A percentile compares a stretch with the other conserved stretches of the same genome.
phyloP scores from a whole-genome alignment of 2,113 vertebrate species.

The Spea bombifrons region DNA sequence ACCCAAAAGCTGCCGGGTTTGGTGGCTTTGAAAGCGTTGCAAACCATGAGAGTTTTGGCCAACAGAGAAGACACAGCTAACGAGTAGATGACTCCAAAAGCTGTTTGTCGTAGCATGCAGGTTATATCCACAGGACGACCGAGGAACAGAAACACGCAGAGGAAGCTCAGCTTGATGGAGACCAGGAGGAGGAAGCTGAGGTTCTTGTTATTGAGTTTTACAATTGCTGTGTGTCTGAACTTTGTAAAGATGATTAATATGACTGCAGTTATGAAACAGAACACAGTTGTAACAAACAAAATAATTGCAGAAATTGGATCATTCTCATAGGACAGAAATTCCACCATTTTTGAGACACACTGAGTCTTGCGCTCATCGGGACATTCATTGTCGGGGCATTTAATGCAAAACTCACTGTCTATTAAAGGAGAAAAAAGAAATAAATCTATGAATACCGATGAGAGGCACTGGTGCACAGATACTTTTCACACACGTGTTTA shows the following conservation, averaged over 20 bases:
- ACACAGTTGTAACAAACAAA: not conserved
- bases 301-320: not conserved
- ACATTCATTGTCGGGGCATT: constrained; percentile 2
- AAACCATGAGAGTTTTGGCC: not conserved
- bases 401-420: constrained; percentile 7
- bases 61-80: not conserved
- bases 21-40: not conserved
- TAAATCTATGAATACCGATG: too few species aligned
- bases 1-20: not conserved
- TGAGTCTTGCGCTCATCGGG: not conserved
- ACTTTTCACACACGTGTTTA: too few species aligned
- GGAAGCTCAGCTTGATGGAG: too few species aligned
- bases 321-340: constrained; percentile 3
- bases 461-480: too few species aligned
- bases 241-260: not conserved
- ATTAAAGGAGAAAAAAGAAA: too few species aligned
- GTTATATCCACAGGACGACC: not conserved
- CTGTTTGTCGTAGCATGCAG: not conserved
- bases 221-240: not conserved
- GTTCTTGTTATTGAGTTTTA: constrained; percentile 2
- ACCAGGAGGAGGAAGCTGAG: not conserved
- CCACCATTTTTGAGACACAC: not conserved
- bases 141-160: too few species aligned
- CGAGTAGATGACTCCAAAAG: constrained; percentile 3
- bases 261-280: not conserved